Percentiles rank a stretch among this genome's conserved stretches.
Evolutionary conservation across 2,113 vertebrate genomes (phyloP).

Genomic region (Pavo muticus): DNA sequence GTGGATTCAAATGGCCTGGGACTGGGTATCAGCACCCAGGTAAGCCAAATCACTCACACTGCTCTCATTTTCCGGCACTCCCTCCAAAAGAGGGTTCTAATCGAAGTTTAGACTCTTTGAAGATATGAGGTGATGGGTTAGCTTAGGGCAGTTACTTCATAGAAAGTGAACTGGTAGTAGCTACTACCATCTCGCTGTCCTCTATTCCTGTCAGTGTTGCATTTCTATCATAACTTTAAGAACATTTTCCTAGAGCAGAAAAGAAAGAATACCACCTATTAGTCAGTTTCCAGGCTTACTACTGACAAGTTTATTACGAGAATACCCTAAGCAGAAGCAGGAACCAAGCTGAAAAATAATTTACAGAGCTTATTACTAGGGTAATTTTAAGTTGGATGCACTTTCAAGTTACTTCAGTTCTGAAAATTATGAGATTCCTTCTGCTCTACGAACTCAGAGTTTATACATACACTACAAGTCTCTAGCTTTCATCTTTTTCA

Average conservation of each 20-base stretch:
- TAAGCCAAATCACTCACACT: conserved; percentile 21
- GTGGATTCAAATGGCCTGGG: conserved; percentile 87
- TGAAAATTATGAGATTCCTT: background rate
- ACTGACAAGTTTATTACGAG: background rate
- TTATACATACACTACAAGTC: background rate
- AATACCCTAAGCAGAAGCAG: background rate
- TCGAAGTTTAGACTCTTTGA: background rate
- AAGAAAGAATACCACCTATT: background rate
- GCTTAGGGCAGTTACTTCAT: background rate
- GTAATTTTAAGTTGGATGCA: background rate
- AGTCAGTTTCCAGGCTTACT: background rate
- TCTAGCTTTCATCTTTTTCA: background rate
- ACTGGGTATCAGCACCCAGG: conserved; percentile 85
- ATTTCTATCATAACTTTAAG: background rate
- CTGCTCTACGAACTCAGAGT: background rate
- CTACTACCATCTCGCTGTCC: background rate
- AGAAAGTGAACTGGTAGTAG: background rate
- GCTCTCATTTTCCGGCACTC: background rate
- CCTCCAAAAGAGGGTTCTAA: background rate
- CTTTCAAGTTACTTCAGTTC: background rate
- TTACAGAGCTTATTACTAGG: background rate
- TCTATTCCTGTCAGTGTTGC: background rate
- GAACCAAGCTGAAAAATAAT: background rate
- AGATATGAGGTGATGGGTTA: background rate
- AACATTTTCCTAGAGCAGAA: background rate